Conservation (phyloP, 1,140 invertebrate genomes). For the Drosophila auraria region DNA sequence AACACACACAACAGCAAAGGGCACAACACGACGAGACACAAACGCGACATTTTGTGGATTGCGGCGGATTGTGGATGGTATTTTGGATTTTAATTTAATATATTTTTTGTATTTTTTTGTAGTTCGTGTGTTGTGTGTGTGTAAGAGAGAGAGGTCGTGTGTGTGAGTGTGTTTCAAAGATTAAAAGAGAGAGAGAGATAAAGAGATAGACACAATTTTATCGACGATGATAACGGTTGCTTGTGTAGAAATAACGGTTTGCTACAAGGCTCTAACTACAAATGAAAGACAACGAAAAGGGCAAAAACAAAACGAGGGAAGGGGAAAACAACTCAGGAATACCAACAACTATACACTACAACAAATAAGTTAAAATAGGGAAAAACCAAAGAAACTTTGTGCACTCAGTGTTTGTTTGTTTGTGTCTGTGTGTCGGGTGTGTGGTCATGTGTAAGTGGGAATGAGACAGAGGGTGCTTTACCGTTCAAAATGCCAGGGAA, state of each 20-base stretch:
- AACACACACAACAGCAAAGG: conserved; percentile 13
- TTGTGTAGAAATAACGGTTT: conserved; percentile 43
- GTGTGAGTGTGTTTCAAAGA: conserved; percentile 14
- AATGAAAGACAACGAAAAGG: conserved; percentile 22
- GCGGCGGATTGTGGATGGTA: conserved; percentile 15
- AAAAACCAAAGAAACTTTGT: conserved; percentile 46
- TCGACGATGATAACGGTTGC: conserved; percentile 31
- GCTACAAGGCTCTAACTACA: conserved; percentile 44
- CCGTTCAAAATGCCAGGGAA: conserved; percentile 15
- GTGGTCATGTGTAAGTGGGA: conserved; percentile 3
- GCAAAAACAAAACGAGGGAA: conserved; percentile 14
- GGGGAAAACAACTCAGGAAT: conserved; percentile 17
- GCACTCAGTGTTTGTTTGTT: conserved; percentile 34
- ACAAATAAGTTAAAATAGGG: conserved; percentile 5
- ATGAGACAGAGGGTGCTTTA: conserved; percentile 5
- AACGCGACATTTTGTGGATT: conserved; percentile 6
- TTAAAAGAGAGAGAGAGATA: conserved; percentile 51
- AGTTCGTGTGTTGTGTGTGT: conserved; percentile 11
- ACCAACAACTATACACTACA: conserved; percentile 13
- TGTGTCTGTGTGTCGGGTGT: conserved; percentile 4
- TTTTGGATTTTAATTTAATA: neutral
- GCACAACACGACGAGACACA: conserved; percentile 9
- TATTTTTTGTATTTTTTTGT: neutral
- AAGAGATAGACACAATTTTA: conserved; percentile 60
- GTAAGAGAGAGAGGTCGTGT: conserved; percentile 1